phyloP scores from a whole-genome alignment of 2,113 vertebrate species.

The Nothoprocta perdicaria region DNA sequence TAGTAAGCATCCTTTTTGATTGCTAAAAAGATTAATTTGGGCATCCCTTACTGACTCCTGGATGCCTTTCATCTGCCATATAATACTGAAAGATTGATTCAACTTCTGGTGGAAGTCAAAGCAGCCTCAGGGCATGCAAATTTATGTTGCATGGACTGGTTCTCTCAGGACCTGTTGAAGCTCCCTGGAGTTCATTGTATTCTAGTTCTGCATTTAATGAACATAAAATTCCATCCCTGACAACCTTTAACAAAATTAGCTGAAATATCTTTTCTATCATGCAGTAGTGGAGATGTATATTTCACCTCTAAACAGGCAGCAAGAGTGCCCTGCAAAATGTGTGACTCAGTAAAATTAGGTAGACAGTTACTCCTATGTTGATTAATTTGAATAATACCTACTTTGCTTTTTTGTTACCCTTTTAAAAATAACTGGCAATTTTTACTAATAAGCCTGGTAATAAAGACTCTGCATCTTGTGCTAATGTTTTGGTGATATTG shows the following conservation, averaged over 20 bases:
- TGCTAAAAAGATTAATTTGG: not conserved
- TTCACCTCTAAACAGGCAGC: rapidly evolving
- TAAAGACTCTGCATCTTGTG: rapidly evolving
- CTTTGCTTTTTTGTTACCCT: not conserved
- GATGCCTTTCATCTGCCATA: not conserved
- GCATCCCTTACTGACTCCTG: not conserved
- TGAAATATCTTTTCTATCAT: not conserved
- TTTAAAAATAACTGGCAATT: not conserved
- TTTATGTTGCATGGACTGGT: not conserved
- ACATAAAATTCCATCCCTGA: not conserved
- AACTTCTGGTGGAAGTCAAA: not conserved
- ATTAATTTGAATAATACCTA: not conserved
- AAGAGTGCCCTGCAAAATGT: not conserved
- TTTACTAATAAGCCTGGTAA: not conserved
- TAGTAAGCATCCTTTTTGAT: not conserved
- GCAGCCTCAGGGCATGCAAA: not conserved
- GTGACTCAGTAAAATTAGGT: not conserved
- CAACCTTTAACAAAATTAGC: not conserved
- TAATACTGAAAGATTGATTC: not conserved
- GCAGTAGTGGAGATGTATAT: not conserved
- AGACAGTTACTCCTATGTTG: not conserved
- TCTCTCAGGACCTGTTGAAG: not conserved
- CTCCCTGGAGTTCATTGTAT: not conserved
- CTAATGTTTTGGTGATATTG: not conserved
- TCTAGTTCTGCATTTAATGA: not conserved